These are phyloP conservation scores for Stenchaetothrips biformis DNA, from an alignment of 2,888 invertebrate species.

Conservation along the genomic window DNA sequence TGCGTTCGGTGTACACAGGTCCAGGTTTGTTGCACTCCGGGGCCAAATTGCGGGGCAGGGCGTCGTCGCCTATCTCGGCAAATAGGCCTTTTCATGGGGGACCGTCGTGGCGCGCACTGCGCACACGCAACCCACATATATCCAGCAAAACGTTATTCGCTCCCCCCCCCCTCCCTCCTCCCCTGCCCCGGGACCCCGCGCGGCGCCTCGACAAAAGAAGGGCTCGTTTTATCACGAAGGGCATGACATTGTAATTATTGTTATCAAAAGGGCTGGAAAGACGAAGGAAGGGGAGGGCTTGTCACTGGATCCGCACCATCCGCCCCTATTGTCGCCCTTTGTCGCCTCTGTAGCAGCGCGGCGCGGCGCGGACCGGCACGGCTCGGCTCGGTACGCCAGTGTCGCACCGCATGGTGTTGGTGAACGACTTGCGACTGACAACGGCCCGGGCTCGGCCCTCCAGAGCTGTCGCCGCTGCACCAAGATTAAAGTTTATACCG, in stretches of 20 bases:
- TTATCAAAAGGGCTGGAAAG: neutral
- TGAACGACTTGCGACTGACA: constrained; percentile 1
- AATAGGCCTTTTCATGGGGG: no score
- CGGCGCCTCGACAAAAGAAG: neutral
- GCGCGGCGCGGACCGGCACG: no score
- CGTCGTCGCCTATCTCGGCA: no score
- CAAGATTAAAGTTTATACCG: constrained; percentile 1
- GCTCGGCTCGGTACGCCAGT: no score
- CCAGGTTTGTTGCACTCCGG: no score
- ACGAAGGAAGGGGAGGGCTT: neutral
- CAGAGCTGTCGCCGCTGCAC: neutral
- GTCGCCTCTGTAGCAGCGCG: neutral
- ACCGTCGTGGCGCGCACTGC: no score
- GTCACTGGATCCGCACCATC: neutral
- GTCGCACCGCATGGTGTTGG: neutral
- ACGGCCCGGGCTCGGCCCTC: neutral
- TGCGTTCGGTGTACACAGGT: no score
- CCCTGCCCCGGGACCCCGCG: neutral
- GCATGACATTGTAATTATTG: constrained; percentile 9
- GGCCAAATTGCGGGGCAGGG: no score
- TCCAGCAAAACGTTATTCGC: neutral
- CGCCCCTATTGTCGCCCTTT: neutral
- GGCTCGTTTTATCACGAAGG: neutral
- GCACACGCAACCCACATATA: no score
- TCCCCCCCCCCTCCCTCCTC: neutral